Base-by-base conservation (phyloP, 2,797 vertebrate species). In the Rhynchonycteris naso region DNA sequence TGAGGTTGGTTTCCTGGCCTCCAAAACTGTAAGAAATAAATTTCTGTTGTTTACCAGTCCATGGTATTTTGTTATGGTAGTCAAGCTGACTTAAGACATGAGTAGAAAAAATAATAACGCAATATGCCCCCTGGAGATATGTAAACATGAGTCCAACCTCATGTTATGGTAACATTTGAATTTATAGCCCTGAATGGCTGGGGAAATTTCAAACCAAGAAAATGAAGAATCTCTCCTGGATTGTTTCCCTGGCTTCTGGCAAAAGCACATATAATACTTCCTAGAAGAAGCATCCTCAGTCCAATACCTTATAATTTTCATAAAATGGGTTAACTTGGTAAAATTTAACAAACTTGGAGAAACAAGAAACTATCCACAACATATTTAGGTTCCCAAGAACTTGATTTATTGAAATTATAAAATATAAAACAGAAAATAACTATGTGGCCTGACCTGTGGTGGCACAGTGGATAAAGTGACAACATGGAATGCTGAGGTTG, bases 341-440 rank as follows among this genome's bases (percentile, higher is more conserved):
- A 92, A 96, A 66, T 12, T 21, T 89, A 80, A 52, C 69, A 83
- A 79, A 63, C 26, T 78, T 90, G 5, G 75, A 33, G 63, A 89
- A 85, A 80, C 14, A 58, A 58, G n/a, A 85, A 21, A 78, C 30
- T 47, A 30, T 28, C 5, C 21, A 82, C 12, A 58, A 47, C 24
- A 72, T 65, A 91, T 52, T 83, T 75, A 91, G 38, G 68, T 35
- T 68, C 24, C 24, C 52, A 61, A 54, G 38, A n/a, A 74, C 50
- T 91, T 72, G 26, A 79, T 13, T 56, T 59, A 72, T 30, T 58
- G 47, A 18, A 50, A 26, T 91, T 78, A 63, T 83, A 16, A 58
- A n/a, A 75, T 26, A 81, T 75, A 74, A 90, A 86, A 90, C 56
- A 50, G 33, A 85, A 58, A 91, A 59, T 87, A 81, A 28, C 26